These are phyloP conservation scores for Harmothoe impar DNA, from an alignment of 2,888 invertebrate species.

Conservation along the genomic window DNA sequence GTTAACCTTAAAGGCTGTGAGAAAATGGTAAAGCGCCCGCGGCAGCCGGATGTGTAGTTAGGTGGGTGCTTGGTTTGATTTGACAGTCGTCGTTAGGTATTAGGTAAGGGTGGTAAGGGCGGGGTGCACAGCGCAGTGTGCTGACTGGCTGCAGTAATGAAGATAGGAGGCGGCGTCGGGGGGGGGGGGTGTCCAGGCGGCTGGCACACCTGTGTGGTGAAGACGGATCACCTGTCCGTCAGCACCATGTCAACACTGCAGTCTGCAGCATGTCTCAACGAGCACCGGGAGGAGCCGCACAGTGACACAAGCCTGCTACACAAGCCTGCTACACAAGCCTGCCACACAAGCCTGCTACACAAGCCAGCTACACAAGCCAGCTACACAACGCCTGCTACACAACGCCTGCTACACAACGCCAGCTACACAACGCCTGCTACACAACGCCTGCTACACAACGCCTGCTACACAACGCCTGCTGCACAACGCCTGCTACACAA, in stretches of 20 bases:
- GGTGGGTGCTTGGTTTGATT: neutral
- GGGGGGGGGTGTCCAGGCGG: neutral
- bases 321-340: no score
- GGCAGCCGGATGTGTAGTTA: neutral
- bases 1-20: conserved; percentile 16
- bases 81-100: neutral
- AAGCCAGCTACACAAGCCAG: no score
- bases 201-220: neutral
- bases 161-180: neutral
- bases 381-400: no score
- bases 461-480: no score
- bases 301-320: neutral
- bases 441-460: no score
- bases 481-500: no score
- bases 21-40: neutral
- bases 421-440: no score
- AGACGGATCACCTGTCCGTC: conserved; percentile 8
- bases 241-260: neutral
- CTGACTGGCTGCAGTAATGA: conserved; percentile 2
- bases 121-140: neutral
- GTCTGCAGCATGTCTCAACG: neutral
- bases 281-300: neutral
- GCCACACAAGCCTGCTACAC: no score
- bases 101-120: neutral
- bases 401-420: no score